Percentiles rank a stretch among this genome's conserved stretches.
Conservation (phyloP, 2,888 invertebrate species). For the Polymixis flavicincta region DNA sequence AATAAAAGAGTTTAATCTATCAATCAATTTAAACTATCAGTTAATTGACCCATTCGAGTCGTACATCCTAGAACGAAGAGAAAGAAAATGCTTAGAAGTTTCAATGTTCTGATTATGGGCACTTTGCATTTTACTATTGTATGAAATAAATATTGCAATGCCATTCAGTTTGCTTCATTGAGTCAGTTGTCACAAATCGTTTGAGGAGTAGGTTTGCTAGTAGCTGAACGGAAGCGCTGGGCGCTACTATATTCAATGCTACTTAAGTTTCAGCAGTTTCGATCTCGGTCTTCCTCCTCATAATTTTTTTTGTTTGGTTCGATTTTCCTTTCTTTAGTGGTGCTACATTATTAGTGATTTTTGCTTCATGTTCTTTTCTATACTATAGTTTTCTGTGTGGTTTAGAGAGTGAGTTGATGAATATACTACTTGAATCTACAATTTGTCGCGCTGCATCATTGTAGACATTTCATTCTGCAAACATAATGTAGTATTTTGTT, state of each 20-base stretch:
- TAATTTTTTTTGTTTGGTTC: not conserved
- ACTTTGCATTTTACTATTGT: conserved; percentile 20
- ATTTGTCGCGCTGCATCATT: not conserved
- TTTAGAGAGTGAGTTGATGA: not conserved
- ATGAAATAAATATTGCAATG: conserved; percentile 9
- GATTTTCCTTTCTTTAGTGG: not conserved
- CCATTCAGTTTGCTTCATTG: conserved; percentile 12
- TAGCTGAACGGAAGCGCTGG: not conserved
- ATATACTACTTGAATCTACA: not conserved
- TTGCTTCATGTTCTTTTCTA: not conserved
- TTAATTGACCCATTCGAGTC: not conserved
- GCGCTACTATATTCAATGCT: not conserved
- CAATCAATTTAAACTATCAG: not conserved
- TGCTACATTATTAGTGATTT: not conserved
- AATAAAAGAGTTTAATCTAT: not conserved
- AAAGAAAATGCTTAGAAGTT: conserved; percentile 8
- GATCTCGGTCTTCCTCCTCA: not conserved
- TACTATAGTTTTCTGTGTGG: not conserved
- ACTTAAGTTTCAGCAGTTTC: not conserved
- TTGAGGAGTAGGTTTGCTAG: not conserved
- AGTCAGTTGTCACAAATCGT: conserved; percentile 6
- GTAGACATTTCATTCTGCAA: not conserved
- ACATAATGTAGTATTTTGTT: conserved; percentile 1
- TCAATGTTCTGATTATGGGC: conserved; percentile 29
- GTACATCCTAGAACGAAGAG: conserved; percentile 5